phyloP scores from a whole-genome alignment of 2,113 vertebrate species.

The Leucosticte australis region DNA sequence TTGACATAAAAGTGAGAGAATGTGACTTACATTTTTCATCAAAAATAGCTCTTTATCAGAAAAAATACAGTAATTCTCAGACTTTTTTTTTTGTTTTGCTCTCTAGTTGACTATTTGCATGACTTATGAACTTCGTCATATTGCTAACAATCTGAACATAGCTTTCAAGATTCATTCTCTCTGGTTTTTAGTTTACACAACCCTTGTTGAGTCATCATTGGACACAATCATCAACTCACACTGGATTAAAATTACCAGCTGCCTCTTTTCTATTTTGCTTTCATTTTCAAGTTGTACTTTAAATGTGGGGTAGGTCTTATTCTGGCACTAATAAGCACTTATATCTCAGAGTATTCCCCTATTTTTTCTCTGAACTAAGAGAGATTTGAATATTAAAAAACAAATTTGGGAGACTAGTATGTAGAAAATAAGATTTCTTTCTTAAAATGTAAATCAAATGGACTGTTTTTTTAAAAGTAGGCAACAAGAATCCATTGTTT shows the following conservation, averaged over 20 bases:
- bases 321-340: not conserved
- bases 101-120: not conserved
- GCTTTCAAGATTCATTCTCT: not conserved
- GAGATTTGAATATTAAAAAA: not conserved
- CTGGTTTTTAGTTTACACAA: not conserved
- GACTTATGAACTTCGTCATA: not conserved
- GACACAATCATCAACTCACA: not conserved
- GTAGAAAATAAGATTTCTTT: not conserved
- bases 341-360: not conserved
- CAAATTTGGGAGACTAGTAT: not conserved
- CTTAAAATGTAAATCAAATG: not conserved
- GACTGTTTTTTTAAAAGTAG: not conserved
- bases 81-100: not conserved
- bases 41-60: not conserved
- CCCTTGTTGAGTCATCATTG: not conserved
- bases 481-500: not conserved
- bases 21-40: not conserved
- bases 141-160: not conserved
- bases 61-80: not conserved
- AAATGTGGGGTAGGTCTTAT: not conserved
- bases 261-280: not conserved
- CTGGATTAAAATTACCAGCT: not conserved
- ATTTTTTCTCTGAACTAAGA: not conserved
- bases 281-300: not conserved
- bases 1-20: not conserved